Evolutionary conservation across 2,113 vertebrate species (phyloP).

Genomic region (Gobio gobio): DNA sequence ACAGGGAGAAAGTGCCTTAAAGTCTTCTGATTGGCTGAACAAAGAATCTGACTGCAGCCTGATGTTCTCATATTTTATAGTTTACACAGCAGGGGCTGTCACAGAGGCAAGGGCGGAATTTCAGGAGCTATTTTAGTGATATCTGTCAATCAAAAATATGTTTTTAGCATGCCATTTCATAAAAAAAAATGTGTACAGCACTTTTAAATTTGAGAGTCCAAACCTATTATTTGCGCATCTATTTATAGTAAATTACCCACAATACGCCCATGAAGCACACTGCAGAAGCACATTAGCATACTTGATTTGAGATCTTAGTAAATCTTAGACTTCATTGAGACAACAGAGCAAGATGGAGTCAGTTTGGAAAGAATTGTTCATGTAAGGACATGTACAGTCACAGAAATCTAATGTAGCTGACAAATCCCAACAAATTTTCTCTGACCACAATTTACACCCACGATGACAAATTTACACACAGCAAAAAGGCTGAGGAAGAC

Average conservation of each 20-base stretch:
- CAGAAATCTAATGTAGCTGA: not conserved
- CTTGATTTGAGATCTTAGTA: conserved; percentile 9
- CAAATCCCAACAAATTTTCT: conserved; percentile 22
- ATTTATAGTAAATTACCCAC: not conserved
- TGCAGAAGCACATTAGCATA: conserved; percentile 7
- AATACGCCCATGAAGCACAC: not conserved
- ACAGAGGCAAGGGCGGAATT: not conserved
- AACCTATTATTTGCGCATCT: not conserved
- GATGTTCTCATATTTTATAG: not conserved
- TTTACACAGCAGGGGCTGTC: not conserved
- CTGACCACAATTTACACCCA: conserved; percentile 5
- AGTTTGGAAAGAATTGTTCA: not conserved
- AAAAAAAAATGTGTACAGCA: not conserved
- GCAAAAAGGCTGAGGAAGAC: not conserved
- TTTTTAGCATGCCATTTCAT: not conserved
- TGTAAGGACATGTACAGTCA: not conserved
- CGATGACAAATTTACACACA: conserved; percentile 19
- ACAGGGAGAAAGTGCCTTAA: not conserved
- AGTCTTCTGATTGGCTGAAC: not conserved
- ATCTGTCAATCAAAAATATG: not conserved
- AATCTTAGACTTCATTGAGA: not conserved
- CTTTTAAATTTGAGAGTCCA: not conserved
- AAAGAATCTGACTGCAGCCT: not conserved
- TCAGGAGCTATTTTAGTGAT: not conserved
- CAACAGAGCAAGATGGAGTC: not conserved